Percentiles rank a stretch among this genome's conserved stretches.
phyloP scores from a whole-genome alignment of 2,888 invertebrate genomes.

The Habrosyne pyritoides region DNA sequence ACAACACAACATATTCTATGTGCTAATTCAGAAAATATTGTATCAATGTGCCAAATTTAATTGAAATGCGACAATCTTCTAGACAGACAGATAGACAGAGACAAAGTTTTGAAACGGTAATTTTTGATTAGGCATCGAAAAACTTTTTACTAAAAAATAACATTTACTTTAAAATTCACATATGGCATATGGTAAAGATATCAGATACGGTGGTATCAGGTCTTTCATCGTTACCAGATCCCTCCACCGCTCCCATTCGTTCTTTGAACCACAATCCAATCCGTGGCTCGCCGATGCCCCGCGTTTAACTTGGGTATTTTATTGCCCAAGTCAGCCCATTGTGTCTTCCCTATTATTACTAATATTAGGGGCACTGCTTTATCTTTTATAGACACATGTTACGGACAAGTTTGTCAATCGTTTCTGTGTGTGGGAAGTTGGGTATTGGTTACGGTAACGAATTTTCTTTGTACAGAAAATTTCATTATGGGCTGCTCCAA shows the following conservation, averaged over 20 bases:
- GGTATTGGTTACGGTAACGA: neutral
- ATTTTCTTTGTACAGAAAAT: neutral
- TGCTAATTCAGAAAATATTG: too few species aligned
- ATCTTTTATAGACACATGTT: slow-evolving; percentile 13
- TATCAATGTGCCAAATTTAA: too few species aligned
- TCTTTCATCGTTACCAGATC: neutral
- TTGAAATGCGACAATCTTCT: too few species aligned
- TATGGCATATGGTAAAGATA: too few species aligned
- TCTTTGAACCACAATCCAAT: slow-evolving; percentile 25
- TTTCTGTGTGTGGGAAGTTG: neutral
- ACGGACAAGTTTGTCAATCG: slow-evolving; percentile 2
- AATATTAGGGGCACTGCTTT: slow-evolving; percentile 28
- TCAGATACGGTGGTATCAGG: too few species aligned
- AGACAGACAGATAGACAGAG: too few species aligned
- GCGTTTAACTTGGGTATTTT: slow-evolving; percentile 59
- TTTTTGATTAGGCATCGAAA: too few species aligned
- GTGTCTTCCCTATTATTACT: slow-evolving; percentile 49
- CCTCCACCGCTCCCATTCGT: slow-evolving; percentile 14
- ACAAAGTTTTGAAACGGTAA: too few species aligned
- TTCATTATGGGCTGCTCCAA: too few species aligned
- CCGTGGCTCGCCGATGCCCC: slow-evolving; percentile 34
- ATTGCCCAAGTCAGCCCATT: slow-evolving; percentile 48
- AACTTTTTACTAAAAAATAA: too few species aligned
- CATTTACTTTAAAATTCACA: too few species aligned
- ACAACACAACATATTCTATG: too few species aligned